These are phyloP conservation scores for Scaptomyza montana DNA, from an alignment of 1,140 invertebrate genomes.

Conservation along the genomic window DNA sequence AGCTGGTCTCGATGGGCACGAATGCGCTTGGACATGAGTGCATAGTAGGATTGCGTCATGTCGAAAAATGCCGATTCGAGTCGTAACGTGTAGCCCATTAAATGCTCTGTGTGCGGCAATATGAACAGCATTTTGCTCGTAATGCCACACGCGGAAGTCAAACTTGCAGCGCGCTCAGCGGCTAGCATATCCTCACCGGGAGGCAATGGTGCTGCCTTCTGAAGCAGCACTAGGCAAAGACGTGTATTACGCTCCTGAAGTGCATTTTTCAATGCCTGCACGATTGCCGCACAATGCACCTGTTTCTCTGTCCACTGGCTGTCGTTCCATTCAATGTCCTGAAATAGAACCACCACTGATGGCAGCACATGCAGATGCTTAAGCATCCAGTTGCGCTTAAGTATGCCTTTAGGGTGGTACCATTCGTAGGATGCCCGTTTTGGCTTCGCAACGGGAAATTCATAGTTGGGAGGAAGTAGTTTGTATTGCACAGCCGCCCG, in stretches of 20 bases:
- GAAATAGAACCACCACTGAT: conserved; percentile 96
- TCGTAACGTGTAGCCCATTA: conserved; percentile 86
- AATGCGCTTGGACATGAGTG: conserved; percentile 93
- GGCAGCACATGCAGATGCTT: conserved; percentile 97
- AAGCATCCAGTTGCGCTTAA: conserved; percentile 97
- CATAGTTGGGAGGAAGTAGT: conserved; percentile 90
- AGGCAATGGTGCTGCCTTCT: conserved; percentile 91
- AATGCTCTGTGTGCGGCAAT: conserved; percentile 93
- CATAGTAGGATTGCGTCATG: conserved; percentile 96
- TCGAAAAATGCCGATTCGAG: conserved; percentile 97
- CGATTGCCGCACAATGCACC: conserved; percentile 94
- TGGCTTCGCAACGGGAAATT: conserved; percentile 95
- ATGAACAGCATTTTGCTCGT: conserved; percentile 96
- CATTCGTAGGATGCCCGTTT: conserved; percentile 97
- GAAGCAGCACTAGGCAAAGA: conserved; percentile 94
- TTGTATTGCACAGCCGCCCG: conserved; percentile 93
- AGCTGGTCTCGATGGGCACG: conserved; percentile 95
- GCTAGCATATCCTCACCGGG: conserved; percentile 93
- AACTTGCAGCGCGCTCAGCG: conserved; percentile 93
- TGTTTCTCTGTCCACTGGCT: conserved; percentile 96
- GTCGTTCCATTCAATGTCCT: conserved; percentile 99
- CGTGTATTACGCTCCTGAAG: conserved; percentile 91
- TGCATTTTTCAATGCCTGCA: conserved; percentile 90
- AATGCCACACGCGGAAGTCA: conserved; percentile 96
- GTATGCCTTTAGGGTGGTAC: conserved; percentile 97